A percentile compares a stretch with the other conserved stretches of the same genome.
Conservation (phyloP, 1,140 invertebrate species). For the Caenorhabditis brenneri region DNA sequence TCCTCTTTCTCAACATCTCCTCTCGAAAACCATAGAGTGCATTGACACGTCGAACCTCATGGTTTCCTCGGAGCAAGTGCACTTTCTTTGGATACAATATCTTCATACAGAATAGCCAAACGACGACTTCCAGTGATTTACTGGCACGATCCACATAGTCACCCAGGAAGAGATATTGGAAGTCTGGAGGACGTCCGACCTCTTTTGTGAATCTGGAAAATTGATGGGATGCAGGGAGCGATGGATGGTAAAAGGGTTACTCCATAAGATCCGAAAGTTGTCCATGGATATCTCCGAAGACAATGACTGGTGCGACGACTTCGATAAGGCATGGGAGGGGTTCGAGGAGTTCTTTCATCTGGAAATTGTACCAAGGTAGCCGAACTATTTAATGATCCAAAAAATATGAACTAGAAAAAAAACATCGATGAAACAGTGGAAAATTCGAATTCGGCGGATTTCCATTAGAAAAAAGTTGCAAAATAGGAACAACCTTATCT, state of each 20-base stretch:
- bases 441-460: too few relatives aligned
- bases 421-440: too few relatives aligned
- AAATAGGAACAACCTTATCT: too few relatives aligned
- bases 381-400: too few relatives aligned
- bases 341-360: conserved; percentile 13
- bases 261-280: conserved; percentile 74
- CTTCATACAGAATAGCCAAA: conserved; percentile 63
- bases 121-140: conserved; percentile 75
- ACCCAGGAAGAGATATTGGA: conserved; percentile 95
- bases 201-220: conserved; percentile 37
- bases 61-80: conserved; percentile 77
- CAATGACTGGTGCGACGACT: conserved; percentile 64
- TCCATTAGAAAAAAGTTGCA: too few relatives aligned
- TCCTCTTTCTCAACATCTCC: conserved; percentile 48
- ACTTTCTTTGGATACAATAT: conserved; percentile 76
- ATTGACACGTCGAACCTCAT: conserved; percentile 77
- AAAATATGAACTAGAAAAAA: too few relatives aligned
- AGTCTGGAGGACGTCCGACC: conserved; percentile 94
- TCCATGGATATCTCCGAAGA: conserved; percentile 75
- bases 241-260: not conserved
- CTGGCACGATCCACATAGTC: conserved; percentile 88
- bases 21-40: conserved; percentile 58
- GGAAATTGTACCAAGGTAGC: too few relatives aligned
- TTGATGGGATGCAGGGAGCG: not conserved
- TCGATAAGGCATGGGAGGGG: not conserved